Conservation (phyloP, 2,113 vertebrate genomes). For the Herpetotheres cachinnans region DNA sequence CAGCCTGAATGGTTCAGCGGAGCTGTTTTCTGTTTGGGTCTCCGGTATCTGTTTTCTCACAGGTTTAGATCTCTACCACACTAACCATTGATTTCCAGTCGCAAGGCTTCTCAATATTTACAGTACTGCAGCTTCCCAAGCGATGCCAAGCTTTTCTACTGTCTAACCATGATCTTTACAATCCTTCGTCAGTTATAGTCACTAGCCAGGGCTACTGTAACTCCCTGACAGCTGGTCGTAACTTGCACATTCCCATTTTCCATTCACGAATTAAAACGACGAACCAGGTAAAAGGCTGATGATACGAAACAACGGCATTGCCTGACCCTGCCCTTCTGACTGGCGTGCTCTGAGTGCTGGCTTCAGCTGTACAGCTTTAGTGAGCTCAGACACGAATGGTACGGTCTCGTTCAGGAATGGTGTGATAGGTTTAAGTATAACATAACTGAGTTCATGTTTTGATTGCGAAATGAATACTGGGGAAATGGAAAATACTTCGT, state of each 20-base stretch:
- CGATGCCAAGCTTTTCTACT: neutral
- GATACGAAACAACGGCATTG: fast-evolving
- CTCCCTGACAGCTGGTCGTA: neutral
- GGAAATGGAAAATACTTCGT: neutral
- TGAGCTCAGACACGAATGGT: neutral
- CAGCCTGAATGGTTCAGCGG: neutral
- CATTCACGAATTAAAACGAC: neutral
- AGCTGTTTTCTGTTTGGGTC: neutral
- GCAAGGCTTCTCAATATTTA: neutral
- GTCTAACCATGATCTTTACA: neutral
- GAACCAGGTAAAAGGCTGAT: neutral
- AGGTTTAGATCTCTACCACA: neutral
- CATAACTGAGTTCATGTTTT: neutral
- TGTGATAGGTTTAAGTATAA: neutral
- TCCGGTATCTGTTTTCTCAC: neutral
- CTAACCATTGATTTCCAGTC: neutral
- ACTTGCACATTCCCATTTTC: neutral
- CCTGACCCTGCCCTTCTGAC: neutral
- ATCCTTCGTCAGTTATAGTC: neutral
- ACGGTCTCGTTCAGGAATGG: neutral
- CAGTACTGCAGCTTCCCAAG: neutral
- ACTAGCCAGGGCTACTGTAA: neutral
- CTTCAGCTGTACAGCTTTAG: neutral
- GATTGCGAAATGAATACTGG: neutral
- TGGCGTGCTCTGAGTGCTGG: fast-evolving